These are phyloP conservation scores for Hirtodrosophila confusa DNA, from an alignment of 2,888 invertebrate genomes.

Conservation along the genomic window DNA sequence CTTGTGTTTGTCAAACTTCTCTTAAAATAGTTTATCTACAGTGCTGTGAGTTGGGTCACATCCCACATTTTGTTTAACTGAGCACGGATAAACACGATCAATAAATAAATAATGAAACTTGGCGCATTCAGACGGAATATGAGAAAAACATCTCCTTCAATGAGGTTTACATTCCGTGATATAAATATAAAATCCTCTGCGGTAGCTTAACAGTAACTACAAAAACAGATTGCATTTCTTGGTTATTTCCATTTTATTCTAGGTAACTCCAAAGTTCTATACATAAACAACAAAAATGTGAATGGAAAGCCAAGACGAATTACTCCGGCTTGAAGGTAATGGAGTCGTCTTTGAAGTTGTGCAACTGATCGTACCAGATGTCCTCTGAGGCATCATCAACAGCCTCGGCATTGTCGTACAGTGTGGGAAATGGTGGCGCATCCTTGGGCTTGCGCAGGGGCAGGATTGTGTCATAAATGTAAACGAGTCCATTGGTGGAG, in stretches of 20 bases:
- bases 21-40: no score
- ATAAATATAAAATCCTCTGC: no score
- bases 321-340: conserved; percentile 87
- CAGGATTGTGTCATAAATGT: conserved; percentile 92
- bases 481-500: conserved; percentile 90
- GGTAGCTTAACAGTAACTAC: no score
- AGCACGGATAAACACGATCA: no score
- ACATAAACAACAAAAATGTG: conserved; percentile 32
- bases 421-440: conserved; percentile 92
- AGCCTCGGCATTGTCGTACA: conserved; percentile 86
- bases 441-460: conserved; percentile 86
- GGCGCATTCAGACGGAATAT: no score
- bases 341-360: conserved; percentile 89
- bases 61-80: no score
- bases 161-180: no score
- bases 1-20: no score
- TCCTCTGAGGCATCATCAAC: conserved; percentile 86
- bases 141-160: no score
- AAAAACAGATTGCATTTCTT: no score
- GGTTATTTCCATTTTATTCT: conserved; percentile 5
- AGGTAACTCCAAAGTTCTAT: conserved; percentile 27
- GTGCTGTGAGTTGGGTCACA: no score
- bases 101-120: no score
- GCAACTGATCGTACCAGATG: conserved; percentile 90
- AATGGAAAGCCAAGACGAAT: conserved; percentile 15